Evolutionary conservation across 2,797 vertebrate species (phyloP).

Genomic region (Denticeps clupeoides): DNA sequence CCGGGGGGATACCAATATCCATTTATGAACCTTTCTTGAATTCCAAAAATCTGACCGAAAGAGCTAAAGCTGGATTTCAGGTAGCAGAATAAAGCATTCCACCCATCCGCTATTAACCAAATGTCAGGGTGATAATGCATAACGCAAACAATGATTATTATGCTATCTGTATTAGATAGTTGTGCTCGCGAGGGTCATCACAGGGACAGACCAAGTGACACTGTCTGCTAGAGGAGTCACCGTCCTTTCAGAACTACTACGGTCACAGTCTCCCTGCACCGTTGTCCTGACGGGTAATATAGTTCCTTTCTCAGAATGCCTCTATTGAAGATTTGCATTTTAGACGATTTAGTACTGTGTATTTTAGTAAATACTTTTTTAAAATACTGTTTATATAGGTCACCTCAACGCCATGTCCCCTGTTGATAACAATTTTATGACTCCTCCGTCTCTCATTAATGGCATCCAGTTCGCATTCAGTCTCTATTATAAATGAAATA

Average conservation of each 20-base stretch:
- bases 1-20: slow-evolving; percentile 42
- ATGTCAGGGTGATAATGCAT: neutral
- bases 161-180: slow-evolving; percentile 46
- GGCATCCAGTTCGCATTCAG: neutral
- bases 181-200: slow-evolving; percentile 56
- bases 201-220: slow-evolving; percentile 48
- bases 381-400: too few relatives aligned
- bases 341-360: too few relatives aligned
- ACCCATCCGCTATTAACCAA: neutral
- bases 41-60: slow-evolving; percentile 49
- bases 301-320: too few relatives aligned
- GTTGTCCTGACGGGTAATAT: slow-evolving; percentile 49
- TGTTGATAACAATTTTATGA: too few relatives aligned
- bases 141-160: neutral
- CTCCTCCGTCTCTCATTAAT: neutral
- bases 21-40: slow-evolving; percentile 49
- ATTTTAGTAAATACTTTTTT: too few relatives aligned
- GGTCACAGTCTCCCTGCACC: slow-evolving; percentile 39
- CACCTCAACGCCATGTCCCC: too few relatives aligned
- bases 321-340: too few relatives aligned
- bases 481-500: neutral
- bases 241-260: slow-evolving; percentile 46
- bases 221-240: slow-evolving; percentile 55
- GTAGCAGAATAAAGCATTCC: slow-evolving; percentile 30
- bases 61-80: slow-evolving; percentile 63